Evolutionary conservation across 92 coral and sea anemone species (phyloP).

Genomic region (Siderastrea siderea): DNA sequence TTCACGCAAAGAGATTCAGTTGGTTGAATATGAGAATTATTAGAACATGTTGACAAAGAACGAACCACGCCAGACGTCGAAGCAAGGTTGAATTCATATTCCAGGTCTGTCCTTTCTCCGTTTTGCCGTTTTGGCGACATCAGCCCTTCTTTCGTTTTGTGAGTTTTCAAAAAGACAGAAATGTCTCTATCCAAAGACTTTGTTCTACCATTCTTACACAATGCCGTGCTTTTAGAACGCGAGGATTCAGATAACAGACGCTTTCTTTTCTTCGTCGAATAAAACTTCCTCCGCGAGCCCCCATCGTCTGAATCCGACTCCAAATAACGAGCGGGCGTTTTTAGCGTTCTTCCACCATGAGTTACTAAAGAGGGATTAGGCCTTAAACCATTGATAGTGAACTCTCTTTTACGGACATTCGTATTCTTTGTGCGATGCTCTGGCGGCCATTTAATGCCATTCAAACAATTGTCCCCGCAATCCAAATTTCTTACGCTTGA

Average conservation of each 20-base stretch:
- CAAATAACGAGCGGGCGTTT: conserved; percentile 92
- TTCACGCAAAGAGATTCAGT: conserved; percentile 47
- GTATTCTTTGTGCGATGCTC: conserved; percentile 90
- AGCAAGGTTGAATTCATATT: conserved; percentile 10
- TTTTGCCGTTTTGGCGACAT: conserved; percentile 22
- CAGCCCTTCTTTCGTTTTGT: conserved; percentile 3
- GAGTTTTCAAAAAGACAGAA: conserved; percentile 32
- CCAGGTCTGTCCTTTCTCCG: conserved; percentile 24
- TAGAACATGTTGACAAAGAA: conserved; percentile 46
- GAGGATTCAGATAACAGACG: conserved; percentile 51
- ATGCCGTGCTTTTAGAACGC: conserved; percentile 59
- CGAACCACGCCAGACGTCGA: conserved; percentile 38
- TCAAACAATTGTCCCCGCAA: conserved; percentile 96
- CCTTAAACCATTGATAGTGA: conserved; percentile 87
- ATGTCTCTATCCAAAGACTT: conserved; percentile 75
- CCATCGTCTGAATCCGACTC: conserved; percentile 95
- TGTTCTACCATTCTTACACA: conserved; percentile 86
- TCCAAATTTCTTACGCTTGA: conserved; percentile 83
- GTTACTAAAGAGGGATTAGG: conserved; percentile 82
- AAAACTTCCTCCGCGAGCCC: conserved; percentile 64
- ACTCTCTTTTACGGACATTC: conserved; percentile 63
- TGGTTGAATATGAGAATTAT: conserved; percentile 29
- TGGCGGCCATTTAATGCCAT: conserved; percentile 99
- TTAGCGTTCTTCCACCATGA: conserved; percentile 92
- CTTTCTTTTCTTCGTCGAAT: conserved; percentile 40